Evolutionary conservation across 2,888 invertebrate species (phyloP), one percentile per base, ranked within the genome.

Genomic region (Cantharis rustica): DNA sequence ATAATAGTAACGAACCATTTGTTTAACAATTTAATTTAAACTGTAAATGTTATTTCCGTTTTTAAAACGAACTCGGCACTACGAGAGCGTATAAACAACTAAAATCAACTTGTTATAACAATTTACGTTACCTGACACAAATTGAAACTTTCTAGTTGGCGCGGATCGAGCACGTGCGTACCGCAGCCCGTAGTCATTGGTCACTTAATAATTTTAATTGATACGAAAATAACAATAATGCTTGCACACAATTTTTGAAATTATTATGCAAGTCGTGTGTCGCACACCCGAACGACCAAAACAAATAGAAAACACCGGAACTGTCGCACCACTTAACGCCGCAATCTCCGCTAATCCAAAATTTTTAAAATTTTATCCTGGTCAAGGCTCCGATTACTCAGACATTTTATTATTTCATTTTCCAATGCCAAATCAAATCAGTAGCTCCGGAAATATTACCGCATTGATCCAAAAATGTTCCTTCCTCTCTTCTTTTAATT

Each of bases 121-220:
- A 78, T 79, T 79, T 75, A 76, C 79, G 72, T 72, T 75, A 75
- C 78, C 78, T 79, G 76, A 76, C 76, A 79, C 79, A 79, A 79
- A 79, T 75, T 68, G 31, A 68, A 79, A 81, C 81, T 81, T 81
- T 81, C 81, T 81, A 81, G 80, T 81, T 80, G 81, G 81, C 72
- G 63, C 78, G 64, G 76, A 71, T 61, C 16, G 63, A 73, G 74
- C 81, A 81, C 81, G 80, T 80, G 75, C 47, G 47, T 47, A 47
- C 47, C 47, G 47, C 47, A 47, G n/a, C n/a, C n/a, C n/a, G 47
- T 9, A 47, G 13, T 7, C 47, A 47, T 47, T 47, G 47, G 47
- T 47, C 47, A n/a, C 47, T 47, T 47, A 47, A 47, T 47, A 47
- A 47, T 47, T 47, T 47, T n/a, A 47, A 47, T 47, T 47, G 47